Evolutionary conservation across 1,140 invertebrate species (phyloP), one percentile per base, ranked within the genome.

Genomic region (Apis florea): DNA sequence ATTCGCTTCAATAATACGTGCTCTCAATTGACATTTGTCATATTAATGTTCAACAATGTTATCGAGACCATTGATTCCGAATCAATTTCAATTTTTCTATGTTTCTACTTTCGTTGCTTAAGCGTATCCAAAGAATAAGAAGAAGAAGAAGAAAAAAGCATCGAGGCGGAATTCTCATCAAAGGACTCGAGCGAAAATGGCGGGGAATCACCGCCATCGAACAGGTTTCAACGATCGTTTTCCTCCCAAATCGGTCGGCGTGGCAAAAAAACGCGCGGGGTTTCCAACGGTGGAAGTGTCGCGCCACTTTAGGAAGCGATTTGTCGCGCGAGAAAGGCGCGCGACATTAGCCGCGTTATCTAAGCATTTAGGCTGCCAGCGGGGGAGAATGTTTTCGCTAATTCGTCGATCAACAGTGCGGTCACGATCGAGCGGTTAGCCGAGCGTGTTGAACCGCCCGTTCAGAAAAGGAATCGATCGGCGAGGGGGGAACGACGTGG

Each of bases 281-380:
- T 67, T 77, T 68, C 58, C 64, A 68, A 81, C 59, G 56, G 47
- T 67, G 51, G 78, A 80, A 80, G 68, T 74, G 68, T 80, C 56
- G 79, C 53, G 76, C 82, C 78, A 31, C 68, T 76, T 84, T 82
- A 70, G 79, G 79, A 84, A 69, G 31, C 67, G 40, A 81, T 77
- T 58, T 58, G 79, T 51, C 19, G 31, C 54, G 79, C 53, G 59
- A 59, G 72, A 82, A 84, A 73, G 40, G 63, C 40, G 24, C 26
- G 49, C 56, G 72, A 51, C 79, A 64, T 80, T 82, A 82, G 66
- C 54, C 58, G 53, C 63, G 40, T 82, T 85, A 64, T 56, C 75
- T 78, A 66, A 71, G 61, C 26, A 69, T 85, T 74, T 73, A 13
- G 79, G 54, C 15, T 56, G 49, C n/a, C 67, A 31, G 59, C 78